Evolutionary conservation across 1,140 invertebrate species (phyloP), one percentile per base, ranked within the genome.

Genomic region (Eriosoma lanigerum): DNA sequence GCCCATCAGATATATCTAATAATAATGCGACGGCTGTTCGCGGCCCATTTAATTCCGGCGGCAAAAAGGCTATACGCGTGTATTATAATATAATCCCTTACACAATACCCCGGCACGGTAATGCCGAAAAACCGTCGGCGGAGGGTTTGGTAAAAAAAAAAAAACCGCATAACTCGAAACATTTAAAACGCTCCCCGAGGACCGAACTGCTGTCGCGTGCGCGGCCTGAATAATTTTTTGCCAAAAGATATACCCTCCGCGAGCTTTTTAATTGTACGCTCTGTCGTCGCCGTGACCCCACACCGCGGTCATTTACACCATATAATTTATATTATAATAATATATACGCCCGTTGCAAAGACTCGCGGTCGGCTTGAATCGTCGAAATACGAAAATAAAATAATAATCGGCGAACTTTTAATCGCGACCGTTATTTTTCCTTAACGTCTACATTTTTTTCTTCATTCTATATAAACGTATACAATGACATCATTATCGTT

Each of bases 121-220:
- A 44, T n/a, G 12, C 10, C 13, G 24, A 6, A 24, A 32, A 46
- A 44, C 32, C 50, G 38, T 13, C 46, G 4, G 32, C n/a, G 44
- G 46, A 12, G 46, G 29, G n/a, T 54, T 32, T 44, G 19, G 1
- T 44, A 56, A 70, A 75, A 54, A 73, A 70, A 29, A 72, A 52
- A 10, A 75, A 75, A 78, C 75, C 73, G 73, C 73, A 62, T 62
- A 62, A 78, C 54, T 60, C 56, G 56, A 78, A 78, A 78, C 75
- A 48, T 78, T 78, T 78, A 62, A 60, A 78, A 78, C 44, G 75
- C 13, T 78, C 75, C 54, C 75, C 56, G 29, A 26, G 56, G 75
- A 60, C 17, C n/a, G n/a, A n/a, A n/a, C n/a, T 10, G 19, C n/a
- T 1, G 17, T 8, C 54, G 72, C 46, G 13, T 21, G 4, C n/a